Conservation (phyloP, 2,888 invertebrate genomes). For the Dasysyrphus tricinctus region DNA sequence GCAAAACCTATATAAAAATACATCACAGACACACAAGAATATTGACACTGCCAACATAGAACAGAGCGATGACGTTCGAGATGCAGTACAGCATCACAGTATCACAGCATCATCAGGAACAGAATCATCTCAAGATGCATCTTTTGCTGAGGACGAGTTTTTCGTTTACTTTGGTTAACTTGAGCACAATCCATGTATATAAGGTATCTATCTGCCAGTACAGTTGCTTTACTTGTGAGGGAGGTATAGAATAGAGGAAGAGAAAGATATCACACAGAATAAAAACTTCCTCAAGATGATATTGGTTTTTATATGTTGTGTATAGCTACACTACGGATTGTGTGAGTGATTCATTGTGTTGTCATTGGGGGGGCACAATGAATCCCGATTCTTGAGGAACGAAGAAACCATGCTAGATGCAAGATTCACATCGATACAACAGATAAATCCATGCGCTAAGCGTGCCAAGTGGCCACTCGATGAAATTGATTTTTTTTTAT, state of each 20-base stretch:
- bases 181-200: slow-evolving; percentile 51
- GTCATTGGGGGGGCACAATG: slow-evolving; percentile 58
- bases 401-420: slow-evolving; percentile 39
- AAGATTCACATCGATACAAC: slow-evolving; percentile 65
- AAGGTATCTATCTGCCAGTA: slow-evolving; percentile 2
- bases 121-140: slow-evolving; percentile 39
- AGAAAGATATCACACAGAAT: slow-evolving; percentile 42
- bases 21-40: slow-evolving; percentile 37
- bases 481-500: slow-evolving; percentile 60
- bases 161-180: slow-evolving; percentile 73
- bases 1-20: slow-evolving; percentile 4
- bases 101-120: slow-evolving; percentile 1
- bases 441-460: slow-evolving; percentile 73
- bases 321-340: slow-evolving; percentile 37
- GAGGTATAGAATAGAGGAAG: neutral
- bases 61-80: slow-evolving; percentile 48
- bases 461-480: slow-evolving; percentile 75
- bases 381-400: slow-evolving; percentile 20
- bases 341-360: slow-evolving; percentile 73
- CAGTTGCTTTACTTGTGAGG: neutral
- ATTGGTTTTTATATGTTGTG: slow-evolving; percentile 30
- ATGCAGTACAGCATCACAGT: slow-evolving; percentile 32
- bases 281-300: slow-evolving; percentile 63
- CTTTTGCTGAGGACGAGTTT: slow-evolving; percentile 71
- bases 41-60: slow-evolving; percentile 44